Conservation (phyloP, 23 tunicate species). For the Ciona savignyi region DNA sequence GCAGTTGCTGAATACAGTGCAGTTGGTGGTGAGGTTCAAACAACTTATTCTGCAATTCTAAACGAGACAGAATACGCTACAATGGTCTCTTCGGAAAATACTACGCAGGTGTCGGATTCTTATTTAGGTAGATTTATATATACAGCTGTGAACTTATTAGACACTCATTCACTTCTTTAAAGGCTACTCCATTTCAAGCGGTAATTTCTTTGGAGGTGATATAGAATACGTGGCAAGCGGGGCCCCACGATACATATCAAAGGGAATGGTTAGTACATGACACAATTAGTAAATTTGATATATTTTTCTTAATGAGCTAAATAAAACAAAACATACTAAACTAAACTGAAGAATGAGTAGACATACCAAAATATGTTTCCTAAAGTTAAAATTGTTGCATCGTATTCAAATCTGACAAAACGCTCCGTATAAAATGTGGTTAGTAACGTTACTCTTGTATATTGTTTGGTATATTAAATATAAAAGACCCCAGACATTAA, state of each 20-base stretch:
- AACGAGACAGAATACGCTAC: conserved; percentile 3
- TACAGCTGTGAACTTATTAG: background rate
- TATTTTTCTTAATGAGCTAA: too few relatives aligned
- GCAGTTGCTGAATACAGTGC: conserved; percentile 3
- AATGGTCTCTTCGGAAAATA: conserved; percentile 1
- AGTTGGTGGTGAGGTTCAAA: background rate
- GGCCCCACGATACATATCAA: conserved; percentile 13
- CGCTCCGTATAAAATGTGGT: too few relatives aligned
- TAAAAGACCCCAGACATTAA: too few relatives aligned
- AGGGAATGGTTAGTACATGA: conserved; percentile 11
- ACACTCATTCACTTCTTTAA: background rate
- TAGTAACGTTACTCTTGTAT: too few relatives aligned
- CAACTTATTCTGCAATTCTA: background rate
- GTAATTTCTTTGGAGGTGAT: conserved; percentile 14
- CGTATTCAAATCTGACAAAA: too few relatives aligned
- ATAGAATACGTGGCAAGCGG: conserved; percentile 15
- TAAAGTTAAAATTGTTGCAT: too few relatives aligned
- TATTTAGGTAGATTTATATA: conserved; percentile 2
- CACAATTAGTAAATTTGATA: too few relatives aligned
- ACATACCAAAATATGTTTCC: too few relatives aligned
- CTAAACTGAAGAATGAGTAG: too few relatives aligned
- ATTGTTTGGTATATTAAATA: too few relatives aligned
- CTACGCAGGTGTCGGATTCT: background rate
- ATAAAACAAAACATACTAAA: too few relatives aligned
- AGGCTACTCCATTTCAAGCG: conserved; percentile 19